phyloP scores from a whole-genome alignment of 2,888 invertebrate species.

The Machimus atricapillus region DNA sequence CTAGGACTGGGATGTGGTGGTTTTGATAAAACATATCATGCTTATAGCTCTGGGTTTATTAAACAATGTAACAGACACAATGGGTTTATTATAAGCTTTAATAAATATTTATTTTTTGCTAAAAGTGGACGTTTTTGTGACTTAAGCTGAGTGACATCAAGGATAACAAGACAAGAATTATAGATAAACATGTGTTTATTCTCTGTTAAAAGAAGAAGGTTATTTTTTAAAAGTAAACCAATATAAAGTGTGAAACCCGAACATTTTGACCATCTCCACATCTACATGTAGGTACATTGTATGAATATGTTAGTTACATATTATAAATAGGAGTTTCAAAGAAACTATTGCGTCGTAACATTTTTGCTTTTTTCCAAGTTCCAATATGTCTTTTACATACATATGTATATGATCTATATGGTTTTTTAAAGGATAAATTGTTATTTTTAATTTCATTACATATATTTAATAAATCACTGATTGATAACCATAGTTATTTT shows the following conservation, averaged over 20 bases:
- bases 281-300: too few species aligned
- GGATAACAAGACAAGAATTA: background rate
- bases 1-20: background rate
- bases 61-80: background rate
- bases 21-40: background rate
- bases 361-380: too few species aligned
- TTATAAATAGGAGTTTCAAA: too few species aligned
- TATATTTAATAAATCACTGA: too few species aligned
- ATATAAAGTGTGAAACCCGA: background rate
- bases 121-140: background rate
- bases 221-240: background rate
- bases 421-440: too few species aligned
- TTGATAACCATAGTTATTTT: too few species aligned
- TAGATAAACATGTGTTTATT: background rate
- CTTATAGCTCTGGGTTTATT: background rate
- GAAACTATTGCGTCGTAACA: too few species aligned
- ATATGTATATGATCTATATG: too few species aligned
- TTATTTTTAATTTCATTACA: too few species aligned
- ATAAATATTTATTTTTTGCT: background rate
- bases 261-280: background rate
- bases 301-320: too few species aligned
- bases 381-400: too few species aligned
- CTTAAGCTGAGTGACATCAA: background rate
- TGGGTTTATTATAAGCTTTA: background rate
- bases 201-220: background rate